phyloP scores from a whole-genome alignment of 2,113 vertebrate genomes.

The Crotalus horridus region DNA sequence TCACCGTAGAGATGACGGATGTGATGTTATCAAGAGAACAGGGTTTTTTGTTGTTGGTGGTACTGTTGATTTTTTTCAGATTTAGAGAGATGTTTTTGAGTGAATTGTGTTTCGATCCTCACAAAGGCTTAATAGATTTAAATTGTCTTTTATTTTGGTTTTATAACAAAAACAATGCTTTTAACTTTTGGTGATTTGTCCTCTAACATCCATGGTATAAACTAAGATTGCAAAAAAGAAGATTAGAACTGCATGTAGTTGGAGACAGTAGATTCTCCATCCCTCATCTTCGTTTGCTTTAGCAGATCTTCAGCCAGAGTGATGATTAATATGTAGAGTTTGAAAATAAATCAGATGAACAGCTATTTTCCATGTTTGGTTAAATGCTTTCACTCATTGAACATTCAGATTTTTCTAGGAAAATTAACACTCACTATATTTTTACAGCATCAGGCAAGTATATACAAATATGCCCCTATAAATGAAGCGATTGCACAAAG shows the following conservation, averaged over 20 bases:
- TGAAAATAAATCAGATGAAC: neutral
- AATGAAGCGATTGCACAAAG: neutral
- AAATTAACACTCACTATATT: neutral
- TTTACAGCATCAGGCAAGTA: neutral
- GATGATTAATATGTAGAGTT: neutral
- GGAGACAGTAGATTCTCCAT: neutral
- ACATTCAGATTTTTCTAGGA: neutral
- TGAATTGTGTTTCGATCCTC: neutral
- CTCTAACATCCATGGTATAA: neutral
- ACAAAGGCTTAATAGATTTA: neutral
- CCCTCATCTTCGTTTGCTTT: neutral
- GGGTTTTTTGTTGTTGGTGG: neutral
- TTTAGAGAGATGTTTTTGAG: neutral
- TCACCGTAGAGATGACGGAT: neutral
- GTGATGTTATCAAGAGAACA: neutral
- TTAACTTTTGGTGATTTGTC: neutral
- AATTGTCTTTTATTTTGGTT: neutral
- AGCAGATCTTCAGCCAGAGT: neutral
- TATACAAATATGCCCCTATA: neutral
- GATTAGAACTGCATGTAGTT: neutral
- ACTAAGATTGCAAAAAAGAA: neutral
- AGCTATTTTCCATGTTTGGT: neutral
- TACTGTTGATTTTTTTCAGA: neutral
- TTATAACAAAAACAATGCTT: neutral
- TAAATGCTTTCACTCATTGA: neutral